Percentiles rank a stretch among this genome's conserved stretches.
phyloP scores from a whole-genome alignment of 2,888 invertebrate species.

The Netelia virgata region DNA sequence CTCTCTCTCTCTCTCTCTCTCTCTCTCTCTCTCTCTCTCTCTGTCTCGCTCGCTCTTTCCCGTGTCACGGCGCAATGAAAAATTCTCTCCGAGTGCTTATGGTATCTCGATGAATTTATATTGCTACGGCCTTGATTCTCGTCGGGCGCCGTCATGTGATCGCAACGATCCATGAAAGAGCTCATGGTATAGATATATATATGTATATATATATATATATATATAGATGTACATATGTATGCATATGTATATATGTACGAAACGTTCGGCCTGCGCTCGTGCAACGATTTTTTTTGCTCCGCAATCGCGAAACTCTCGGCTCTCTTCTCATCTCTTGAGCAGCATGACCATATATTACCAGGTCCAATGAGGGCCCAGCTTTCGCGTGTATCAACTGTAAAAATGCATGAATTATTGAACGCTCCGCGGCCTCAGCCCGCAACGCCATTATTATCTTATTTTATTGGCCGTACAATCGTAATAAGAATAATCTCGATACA shows the following conservation, averaged over 20 bases:
- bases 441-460: conserved; percentile 70
- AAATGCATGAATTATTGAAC: conserved; percentile 71
- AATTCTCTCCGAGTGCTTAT: conserved; percentile 63
- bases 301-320: conserved; percentile 49
- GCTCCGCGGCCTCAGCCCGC: conserved; percentile 49
- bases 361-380: conserved; percentile 66
- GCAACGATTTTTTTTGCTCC: conserved; percentile 48
- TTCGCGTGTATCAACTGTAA: conserved; percentile 69
- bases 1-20: conserved; percentile 17
- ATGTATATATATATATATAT: neutral
- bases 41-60: too few relatives aligned
- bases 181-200: neutral
- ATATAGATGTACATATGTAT: neutral
- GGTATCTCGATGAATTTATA: conserved; percentile 72
- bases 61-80: conserved; percentile 69
- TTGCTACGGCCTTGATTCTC: conserved; percentile 66
- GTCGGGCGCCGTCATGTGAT: conserved; percentile 52
- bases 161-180: conserved; percentile 43
- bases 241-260: neutral
- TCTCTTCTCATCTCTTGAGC: conserved; percentile 29
- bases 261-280: conserved; percentile 46
- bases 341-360: conserved; percentile 66
- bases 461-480: conserved; percentile 70
- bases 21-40: neutral
- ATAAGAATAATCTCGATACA: conserved; percentile 67